Conservation (phyloP, 2,888 invertebrate species). For the Trissonchulus sp. region DNA sequence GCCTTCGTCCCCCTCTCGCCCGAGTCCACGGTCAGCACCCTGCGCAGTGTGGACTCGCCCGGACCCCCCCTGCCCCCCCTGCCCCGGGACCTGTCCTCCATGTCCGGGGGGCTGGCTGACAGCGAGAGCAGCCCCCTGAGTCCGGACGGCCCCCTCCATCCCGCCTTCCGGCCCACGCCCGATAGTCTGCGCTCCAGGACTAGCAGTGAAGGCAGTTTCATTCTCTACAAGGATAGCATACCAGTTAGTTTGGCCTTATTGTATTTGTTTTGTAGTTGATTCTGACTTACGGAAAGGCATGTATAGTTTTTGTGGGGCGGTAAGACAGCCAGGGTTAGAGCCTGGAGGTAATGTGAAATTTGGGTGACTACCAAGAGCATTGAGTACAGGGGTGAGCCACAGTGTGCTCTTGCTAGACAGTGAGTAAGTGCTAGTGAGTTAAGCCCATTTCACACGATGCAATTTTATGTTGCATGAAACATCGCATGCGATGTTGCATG, state of each 20-base stretch:
- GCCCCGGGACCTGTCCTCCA: slow-evolving; percentile 19
- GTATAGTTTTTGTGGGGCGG: too few relatives aligned
- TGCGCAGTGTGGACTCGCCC: background rate
- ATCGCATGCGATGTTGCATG: too few relatives aligned
- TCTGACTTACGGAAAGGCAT: background rate
- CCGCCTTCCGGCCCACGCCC: background rate
- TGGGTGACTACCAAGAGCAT: too few relatives aligned
- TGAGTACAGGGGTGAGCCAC: too few relatives aligned
- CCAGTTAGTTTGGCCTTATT: background rate
- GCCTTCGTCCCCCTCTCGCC: background rate
- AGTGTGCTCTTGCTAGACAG: too few relatives aligned
- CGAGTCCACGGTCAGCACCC: background rate
- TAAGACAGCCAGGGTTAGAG: too few relatives aligned
- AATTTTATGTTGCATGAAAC: too few relatives aligned
- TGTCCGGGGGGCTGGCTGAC: slow-evolving; percentile 28
- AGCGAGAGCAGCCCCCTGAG: slow-evolving; percentile 30
- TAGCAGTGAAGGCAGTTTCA: slow-evolving; percentile 4
- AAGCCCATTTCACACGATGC: too few relatives aligned
- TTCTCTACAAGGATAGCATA: background rate
- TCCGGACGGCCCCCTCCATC: background rate
- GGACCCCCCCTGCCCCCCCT: background rate
- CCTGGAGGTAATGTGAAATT: too few relatives aligned
- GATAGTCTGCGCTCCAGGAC: background rate
- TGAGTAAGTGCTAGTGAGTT: too few relatives aligned
- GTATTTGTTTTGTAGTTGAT: background rate